Evolutionary conservation across 2,113 vertebrate genomes (phyloP).

Genomic region (Oplegnathus fasciatus): DNA sequence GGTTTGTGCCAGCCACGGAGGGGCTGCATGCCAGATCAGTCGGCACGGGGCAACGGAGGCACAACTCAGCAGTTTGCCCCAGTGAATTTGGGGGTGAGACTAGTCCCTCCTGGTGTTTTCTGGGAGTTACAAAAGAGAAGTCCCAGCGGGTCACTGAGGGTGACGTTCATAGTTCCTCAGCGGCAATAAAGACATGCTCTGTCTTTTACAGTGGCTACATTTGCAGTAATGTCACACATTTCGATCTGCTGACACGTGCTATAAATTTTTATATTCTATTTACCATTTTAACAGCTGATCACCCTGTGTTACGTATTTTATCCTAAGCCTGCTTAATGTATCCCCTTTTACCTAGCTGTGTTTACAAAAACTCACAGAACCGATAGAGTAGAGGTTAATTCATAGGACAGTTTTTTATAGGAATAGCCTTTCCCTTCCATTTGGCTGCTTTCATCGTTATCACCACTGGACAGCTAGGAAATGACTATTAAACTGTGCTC

Average conservation of each 20-base stretch:
- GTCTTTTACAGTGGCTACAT: constrained; percentile 36
- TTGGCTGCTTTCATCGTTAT: constrained; percentile 42
- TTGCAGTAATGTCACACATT: constrained; percentile 27
- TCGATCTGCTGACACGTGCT: not conserved
- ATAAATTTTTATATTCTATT: not conserved
- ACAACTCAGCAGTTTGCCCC: constrained; percentile 40
- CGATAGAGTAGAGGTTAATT: constrained; percentile 23
- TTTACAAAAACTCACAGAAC: constrained; percentile 11
- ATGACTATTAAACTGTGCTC: constrained; percentile 36
- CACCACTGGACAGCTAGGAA: constrained; percentile 41
- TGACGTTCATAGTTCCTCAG: constrained; percentile 24
- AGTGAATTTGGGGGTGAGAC: constrained; percentile 47
- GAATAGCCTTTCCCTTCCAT: constrained; percentile 32
- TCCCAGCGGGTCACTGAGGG: constrained; percentile 21
- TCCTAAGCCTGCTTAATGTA: not conserved
- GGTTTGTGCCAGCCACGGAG: constrained; percentile 49
- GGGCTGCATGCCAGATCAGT: constrained; percentile 57
- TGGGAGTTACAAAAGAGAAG: constrained; percentile 53
- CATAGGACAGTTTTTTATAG: constrained; percentile 17
- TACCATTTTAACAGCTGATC: not conserved
- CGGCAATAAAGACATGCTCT: constrained; percentile 24
- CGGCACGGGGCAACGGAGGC: constrained; percentile 28
- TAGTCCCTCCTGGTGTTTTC: constrained; percentile 47
- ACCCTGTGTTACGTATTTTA: not conserved
- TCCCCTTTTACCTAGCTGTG: not conserved